A percentile compares a stretch with the other conserved stretches of the same genome.
Evolutionary conservation across 1,140 invertebrate genomes (phyloP).

Genomic region (Macrobrachium rosenbergii): DNA sequence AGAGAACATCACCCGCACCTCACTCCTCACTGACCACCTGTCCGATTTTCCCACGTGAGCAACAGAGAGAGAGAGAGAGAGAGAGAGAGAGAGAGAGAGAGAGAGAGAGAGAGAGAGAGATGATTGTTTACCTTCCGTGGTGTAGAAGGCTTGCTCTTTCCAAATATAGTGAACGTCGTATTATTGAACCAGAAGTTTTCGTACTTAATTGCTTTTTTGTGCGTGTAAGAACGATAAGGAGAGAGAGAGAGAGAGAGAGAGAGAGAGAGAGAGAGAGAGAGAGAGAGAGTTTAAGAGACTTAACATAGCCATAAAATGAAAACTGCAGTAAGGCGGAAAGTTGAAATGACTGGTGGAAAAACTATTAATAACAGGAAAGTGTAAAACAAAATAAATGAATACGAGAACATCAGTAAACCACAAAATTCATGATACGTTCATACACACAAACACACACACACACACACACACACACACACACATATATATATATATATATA

Average conservation of each 20-base stretch:
- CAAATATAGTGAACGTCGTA: too few relatives aligned
- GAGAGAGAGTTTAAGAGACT: not conserved
- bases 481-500: not conserved
- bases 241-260: constrained; percentile 7
- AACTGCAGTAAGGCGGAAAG: not conserved
- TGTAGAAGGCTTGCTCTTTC: too few relatives aligned
- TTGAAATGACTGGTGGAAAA: not conserved
- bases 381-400: not conserved
- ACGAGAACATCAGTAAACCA: not conserved
- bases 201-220: too few relatives aligned
- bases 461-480: not conserved
- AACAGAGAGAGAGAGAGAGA: constrained; percentile 2
- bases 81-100: not conserved
- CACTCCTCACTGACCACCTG: too few relatives aligned
- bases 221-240: not conserved
- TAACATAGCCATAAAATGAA: not conserved
- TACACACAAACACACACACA: not conserved
- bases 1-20: too few relatives aligned
- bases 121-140: too few relatives aligned
- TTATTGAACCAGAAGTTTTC: too few relatives aligned
- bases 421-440: not conserved
- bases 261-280: constrained; percentile 18
- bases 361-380: not conserved
- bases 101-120: not conserved
- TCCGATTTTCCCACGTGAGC: not conserved